Conservation (phyloP, 92 coral and sea anemone genomes). For the Epizoanthus rinbou region DNA sequence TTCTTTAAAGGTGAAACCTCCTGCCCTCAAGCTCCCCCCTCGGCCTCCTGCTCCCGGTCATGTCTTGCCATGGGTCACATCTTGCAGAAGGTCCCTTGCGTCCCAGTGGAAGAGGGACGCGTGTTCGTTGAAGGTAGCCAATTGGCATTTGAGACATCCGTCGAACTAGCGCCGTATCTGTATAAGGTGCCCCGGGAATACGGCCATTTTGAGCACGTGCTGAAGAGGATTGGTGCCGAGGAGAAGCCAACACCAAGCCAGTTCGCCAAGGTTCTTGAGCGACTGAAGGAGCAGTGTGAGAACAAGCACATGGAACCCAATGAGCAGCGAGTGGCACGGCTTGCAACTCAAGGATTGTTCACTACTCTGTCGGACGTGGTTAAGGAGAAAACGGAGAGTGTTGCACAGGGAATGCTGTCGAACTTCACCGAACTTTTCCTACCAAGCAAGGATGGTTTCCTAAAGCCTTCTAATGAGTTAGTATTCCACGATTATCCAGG, state of each 20-base stretch:
- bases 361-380: conserved; percentile 78
- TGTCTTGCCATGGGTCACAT: conserved; percentile 81
- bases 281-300: conserved; percentile 81
- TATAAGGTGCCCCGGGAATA: conserved; percentile 95
- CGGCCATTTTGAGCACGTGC: conserved; percentile 87
- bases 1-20: conserved; percentile 74
- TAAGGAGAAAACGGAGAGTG: conserved; percentile 68
- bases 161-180: conserved; percentile 83
- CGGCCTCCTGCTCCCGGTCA: conserved; percentile 72
- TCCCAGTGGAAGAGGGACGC: conserved; percentile 89
- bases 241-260: conserved; percentile 88
- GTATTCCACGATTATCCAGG: conserved; percentile 91
- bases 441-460: conserved; percentile 89
- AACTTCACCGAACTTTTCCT: conserved; percentile 72
- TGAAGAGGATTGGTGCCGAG: conserved; percentile 92
- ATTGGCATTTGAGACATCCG: conserved; percentile 76
- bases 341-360: conserved; percentile 85
- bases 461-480: conserved; percentile 84
- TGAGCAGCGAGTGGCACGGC: conserved; percentile 79
- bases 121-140: conserved; percentile 86
- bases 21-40: conserved; percentile 60
- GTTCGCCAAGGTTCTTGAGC: conserved; percentile 77
- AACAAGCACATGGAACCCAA: conserved; percentile 89
- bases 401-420: conserved; percentile 64
- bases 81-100: conserved; percentile 74